These are phyloP conservation scores for Sebastes iracundus DNA, from an alignment of 2,797 vertebrate genomes.

Conservation along the genomic window DNA sequence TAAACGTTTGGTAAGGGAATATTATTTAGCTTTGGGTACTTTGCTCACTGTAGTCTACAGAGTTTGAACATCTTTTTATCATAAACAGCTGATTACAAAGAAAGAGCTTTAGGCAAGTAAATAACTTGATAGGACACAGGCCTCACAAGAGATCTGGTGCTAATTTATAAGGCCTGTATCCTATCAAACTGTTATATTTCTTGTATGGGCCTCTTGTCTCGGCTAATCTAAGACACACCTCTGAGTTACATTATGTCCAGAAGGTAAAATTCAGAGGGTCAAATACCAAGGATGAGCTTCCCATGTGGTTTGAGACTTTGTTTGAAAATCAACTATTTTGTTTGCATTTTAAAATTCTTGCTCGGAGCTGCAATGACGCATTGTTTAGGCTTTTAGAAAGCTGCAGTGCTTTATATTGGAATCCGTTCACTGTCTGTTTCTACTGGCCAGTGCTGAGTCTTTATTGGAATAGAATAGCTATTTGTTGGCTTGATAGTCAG, in stretches of 20 bases:
- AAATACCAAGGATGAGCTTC: slow-evolving; percentile 4
- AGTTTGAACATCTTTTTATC: neutral
- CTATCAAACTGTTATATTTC: slow-evolving; percentile 1
- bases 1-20: neutral
- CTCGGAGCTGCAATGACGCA: neutral
- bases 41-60: neutral
- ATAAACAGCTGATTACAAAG: slow-evolving; percentile 19
- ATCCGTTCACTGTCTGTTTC: neutral
- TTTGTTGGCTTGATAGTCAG: neutral
- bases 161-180: slow-evolving; percentile 1
- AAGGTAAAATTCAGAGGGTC: neutral
- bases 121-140: neutral
- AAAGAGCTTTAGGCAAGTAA: neutral
- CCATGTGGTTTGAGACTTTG: slow-evolving; percentile 10
- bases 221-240: slow-evolving; percentile 7
- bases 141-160: neutral
- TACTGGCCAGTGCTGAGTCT: neutral
- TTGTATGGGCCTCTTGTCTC: neutral
- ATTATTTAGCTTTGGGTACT: neutral
- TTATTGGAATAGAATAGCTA: neutral
- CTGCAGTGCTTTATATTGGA: slow-evolving; percentile 5
- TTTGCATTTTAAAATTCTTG: slow-evolving; percentile 33
- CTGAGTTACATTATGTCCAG: slow-evolving; percentile 1
- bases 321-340: slow-evolving; percentile 25
- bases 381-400: slow-evolving; percentile 21